phyloP scores from a whole-genome alignment of 53 echinoderm and acorn worm species.

The Zoroaster sp. region DNA sequence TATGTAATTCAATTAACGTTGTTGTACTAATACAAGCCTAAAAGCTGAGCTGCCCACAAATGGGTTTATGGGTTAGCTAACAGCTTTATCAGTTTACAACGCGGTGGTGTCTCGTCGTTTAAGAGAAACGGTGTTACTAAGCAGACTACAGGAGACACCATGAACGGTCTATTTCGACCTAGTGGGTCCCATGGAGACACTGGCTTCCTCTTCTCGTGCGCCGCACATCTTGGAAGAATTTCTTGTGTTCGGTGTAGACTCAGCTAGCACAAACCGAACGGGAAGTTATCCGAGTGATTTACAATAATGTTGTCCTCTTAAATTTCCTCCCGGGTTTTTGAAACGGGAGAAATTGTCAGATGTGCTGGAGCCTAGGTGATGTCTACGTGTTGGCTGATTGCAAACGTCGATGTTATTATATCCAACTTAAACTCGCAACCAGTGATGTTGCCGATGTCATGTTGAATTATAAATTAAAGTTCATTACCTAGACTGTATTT shows the following conservation, averaged over 20 bases:
- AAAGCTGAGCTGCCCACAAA: not conserved
- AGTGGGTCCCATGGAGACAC: not conserved
- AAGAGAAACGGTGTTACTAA: not conserved
- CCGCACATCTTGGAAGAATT: conserved; percentile 36
- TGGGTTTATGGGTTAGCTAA: not conserved
- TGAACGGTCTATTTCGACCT: not conserved
- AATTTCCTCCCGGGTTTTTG: conserved; percentile 8
- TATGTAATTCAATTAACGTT: not conserved
- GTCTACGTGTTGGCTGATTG: not conserved
- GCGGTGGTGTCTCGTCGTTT: not conserved
- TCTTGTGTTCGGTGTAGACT: conserved; percentile 20
- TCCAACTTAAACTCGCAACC: not conserved
- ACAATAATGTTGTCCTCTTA: conserved; percentile 48
- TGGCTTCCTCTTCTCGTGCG: conserved; percentile 2
- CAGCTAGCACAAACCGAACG: not conserved
- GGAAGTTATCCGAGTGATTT: conserved; percentile 31
- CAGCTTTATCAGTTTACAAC: not conserved
- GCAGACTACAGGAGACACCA: not conserved
- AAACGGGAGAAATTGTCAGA: conserved; percentile 5
- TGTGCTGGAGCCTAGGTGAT: not conserved
- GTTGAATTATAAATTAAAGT: conserved; percentile 14
- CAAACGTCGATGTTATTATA: too few species aligned
- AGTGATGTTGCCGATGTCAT: not conserved
- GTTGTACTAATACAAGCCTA: too few species aligned
- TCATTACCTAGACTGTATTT: not conserved